These are phyloP conservation scores for Ametastegia equiseti DNA, from an alignment of 2,888 invertebrate genomes.

Conservation along the genomic window DNA sequence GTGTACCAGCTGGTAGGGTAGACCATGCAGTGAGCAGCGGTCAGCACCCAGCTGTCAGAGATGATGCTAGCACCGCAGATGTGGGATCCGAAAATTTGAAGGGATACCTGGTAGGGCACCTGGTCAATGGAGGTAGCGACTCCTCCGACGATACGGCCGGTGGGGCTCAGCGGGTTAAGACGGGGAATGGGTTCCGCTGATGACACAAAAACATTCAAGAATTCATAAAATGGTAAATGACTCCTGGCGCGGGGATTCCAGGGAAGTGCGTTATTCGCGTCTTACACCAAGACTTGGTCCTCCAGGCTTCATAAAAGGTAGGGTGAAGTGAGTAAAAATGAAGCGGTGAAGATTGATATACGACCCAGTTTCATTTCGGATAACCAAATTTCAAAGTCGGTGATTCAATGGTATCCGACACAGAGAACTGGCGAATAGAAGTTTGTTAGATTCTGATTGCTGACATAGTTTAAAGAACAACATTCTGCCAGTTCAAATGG, in stretches of 20 bases:
- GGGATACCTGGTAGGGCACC: conserved; percentile 77
- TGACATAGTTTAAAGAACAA: too few relatives aligned
- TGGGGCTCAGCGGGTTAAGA: conserved; percentile 36
- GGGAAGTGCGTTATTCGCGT: background rate
- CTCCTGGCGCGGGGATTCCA: background rate
- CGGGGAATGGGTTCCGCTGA: background rate
- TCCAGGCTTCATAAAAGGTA: background rate
- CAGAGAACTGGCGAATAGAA: too few relatives aligned
- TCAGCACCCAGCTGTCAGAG: conserved; percentile 76
- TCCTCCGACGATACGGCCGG: conserved; percentile 76
- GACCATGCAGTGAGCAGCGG: conserved; percentile 79
- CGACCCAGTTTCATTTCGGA: too few relatives aligned
- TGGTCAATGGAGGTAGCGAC: conserved; percentile 75
- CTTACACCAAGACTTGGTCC: background rate
- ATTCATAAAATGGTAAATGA: background rate
- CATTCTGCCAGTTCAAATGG: too few relatives aligned
- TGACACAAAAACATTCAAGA: background rate
- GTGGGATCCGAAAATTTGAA: conserved; percentile 74
- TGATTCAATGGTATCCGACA: too few relatives aligned
- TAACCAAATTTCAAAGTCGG: too few relatives aligned
- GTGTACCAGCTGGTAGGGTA: conserved; percentile 60
- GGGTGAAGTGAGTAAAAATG: background rate
- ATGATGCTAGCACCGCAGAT: conserved; percentile 79
- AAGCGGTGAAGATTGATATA: too few relatives aligned
- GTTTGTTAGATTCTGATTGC: too few relatives aligned